These are phyloP conservation scores for Leptinotarsa tumamoca DNA, from an alignment of 2,888 invertebrate species.

Conservation along the genomic window DNA sequence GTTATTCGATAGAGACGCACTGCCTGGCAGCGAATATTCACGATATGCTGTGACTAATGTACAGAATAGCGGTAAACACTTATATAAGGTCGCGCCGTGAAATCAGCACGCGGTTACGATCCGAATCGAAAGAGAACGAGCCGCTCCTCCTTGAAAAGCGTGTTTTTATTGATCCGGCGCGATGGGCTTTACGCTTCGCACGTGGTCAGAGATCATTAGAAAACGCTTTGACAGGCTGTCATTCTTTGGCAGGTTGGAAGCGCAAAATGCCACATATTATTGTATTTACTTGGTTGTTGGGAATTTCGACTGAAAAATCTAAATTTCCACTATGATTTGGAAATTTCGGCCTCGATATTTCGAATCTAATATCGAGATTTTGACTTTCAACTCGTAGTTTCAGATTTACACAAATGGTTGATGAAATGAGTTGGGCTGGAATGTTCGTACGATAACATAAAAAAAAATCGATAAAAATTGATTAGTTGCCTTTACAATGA, in stretches of 20 bases:
- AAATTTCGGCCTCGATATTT: no score
- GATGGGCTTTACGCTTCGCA: slow-evolving; percentile 32
- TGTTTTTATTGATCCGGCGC: slow-evolving; percentile 55
- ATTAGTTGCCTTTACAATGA: no score
- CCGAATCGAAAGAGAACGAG: slow-evolving; percentile 52
- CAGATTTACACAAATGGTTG: no score
- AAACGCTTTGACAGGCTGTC: slow-evolving; percentile 12
- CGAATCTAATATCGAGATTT: no score
- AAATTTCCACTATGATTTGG: no score
- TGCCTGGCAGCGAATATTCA: slow-evolving; percentile 12
- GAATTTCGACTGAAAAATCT: no score
- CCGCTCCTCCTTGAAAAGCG: slow-evolving; percentile 57
- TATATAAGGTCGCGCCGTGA: slow-evolving; percentile 48
- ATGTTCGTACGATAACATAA: no score
- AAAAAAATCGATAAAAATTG: no score
- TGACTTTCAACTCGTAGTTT: no score
- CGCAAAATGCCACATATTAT: no score
- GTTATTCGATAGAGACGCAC: slow-evolving; percentile 20
- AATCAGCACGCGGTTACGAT: slow-evolving; percentile 55
- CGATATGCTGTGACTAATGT: slow-evolving; percentile 38
- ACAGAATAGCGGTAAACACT: slow-evolving; percentile 46
- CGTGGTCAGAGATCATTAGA: slow-evolving; percentile 32
- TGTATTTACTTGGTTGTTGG: no score
- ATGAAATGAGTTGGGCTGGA: no score
- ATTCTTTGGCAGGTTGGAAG: slow-evolving; percentile 3